Conservation (phyloP, 2,113 vertebrate species). For the Rhynchomys soricoides region DNA sequence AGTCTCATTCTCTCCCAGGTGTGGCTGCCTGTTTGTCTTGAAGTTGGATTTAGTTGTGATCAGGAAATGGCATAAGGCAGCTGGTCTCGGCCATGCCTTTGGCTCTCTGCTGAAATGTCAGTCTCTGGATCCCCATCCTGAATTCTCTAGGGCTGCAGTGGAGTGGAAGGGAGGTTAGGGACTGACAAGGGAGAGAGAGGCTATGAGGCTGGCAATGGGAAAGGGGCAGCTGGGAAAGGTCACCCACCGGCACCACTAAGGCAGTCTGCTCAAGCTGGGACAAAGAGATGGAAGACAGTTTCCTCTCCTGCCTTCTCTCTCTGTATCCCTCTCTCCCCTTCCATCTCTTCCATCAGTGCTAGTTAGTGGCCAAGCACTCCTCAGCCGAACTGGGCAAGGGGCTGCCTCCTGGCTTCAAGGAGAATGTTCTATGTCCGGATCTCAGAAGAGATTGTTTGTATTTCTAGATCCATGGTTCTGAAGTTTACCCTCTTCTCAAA, state of each 20-base stretch:
- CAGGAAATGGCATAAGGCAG: slow-evolving; percentile 70
- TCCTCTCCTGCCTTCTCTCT: not conserved
- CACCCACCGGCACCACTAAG: rapidly evolving
- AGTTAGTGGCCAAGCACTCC: too few relatives aligned
- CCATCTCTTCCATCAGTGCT: too few relatives aligned
- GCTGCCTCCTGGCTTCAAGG: too few relatives aligned
- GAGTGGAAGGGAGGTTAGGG: not conserved
- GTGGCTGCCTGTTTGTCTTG: slow-evolving; percentile 71
- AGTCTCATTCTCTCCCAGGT: slow-evolving; percentile 28
- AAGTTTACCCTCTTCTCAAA: not conserved
- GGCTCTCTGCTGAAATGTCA: not conserved
- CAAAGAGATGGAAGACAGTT: not conserved
- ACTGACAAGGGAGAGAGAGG: not conserved
- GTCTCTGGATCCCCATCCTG: not conserved
- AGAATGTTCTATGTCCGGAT: not conserved
- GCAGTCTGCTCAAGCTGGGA: not conserved
- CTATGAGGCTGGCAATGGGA: not conserved
- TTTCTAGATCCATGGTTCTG: not conserved
- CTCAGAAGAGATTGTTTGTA: not conserved
- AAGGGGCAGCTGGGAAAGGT: not conserved
- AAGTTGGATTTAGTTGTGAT: slow-evolving; percentile 38
- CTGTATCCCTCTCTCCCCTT: not conserved
- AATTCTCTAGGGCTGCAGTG: not conserved
- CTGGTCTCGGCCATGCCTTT: slow-evolving; percentile 53
- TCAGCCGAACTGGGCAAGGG: not conserved